Conservation (phyloP, 1,140 invertebrate genomes). For the Drosophila rufa region DNA sequence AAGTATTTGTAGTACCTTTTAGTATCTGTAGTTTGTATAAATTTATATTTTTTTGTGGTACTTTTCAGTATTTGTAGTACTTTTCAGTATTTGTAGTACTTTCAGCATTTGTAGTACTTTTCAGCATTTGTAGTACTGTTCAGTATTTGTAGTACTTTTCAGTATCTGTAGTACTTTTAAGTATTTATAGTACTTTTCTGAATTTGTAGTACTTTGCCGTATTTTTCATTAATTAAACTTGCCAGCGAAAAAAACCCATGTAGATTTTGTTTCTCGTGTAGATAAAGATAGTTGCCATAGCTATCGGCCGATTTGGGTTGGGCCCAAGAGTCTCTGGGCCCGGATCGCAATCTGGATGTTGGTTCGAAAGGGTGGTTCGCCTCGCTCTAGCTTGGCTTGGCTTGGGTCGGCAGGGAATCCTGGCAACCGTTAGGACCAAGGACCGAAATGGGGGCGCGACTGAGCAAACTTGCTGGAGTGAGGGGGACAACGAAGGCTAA, state of each 20-base stretch:
- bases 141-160: background rate
- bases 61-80: too few species aligned
- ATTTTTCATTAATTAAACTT: too few species aligned
- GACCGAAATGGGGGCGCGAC: slow-evolving; percentile 19
- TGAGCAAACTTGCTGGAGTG: slow-evolving; percentile 13
- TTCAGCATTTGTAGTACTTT: too few species aligned
- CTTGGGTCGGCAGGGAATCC: slow-evolving; percentile 15
- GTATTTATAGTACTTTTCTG: too few species aligned
- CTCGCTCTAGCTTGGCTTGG: background rate
- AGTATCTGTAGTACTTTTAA: too few species aligned
- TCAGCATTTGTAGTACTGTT: background rate
- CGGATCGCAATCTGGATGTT: slow-evolving; percentile 37
- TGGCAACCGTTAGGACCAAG: slow-evolving; percentile 57
- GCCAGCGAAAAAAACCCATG: too few species aligned
- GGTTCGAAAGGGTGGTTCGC: slow-evolving; percentile 34
- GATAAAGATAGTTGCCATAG: slow-evolving; percentile 73
- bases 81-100: too few species aligned
- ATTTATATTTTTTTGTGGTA: too few species aligned
- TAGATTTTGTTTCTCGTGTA: slow-evolving; percentile 7
- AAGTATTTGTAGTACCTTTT: background rate
- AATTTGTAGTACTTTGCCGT: too few species aligned
- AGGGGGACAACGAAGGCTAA: slow-evolving; percentile 12
- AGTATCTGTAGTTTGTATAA: background rate
- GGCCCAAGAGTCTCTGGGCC: slow-evolving; percentile 23
- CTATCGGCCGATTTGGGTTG: slow-evolving; percentile 51